Conservation (phyloP, 2,888 invertebrate genomes). For the Athetis lepigone region DNA sequence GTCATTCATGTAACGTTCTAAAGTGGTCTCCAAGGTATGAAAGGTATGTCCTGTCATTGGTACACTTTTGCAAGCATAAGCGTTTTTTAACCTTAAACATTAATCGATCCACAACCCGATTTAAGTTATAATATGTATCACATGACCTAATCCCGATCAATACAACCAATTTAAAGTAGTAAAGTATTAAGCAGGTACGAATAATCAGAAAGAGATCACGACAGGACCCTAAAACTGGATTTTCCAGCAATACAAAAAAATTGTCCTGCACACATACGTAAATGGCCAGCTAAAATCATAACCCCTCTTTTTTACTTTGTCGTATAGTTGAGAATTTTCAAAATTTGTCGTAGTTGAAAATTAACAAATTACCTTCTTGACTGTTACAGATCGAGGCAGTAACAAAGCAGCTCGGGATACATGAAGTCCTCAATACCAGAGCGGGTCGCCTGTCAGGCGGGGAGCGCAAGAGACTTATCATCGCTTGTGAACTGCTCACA, state of each 20-base stretch:
- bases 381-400: slow-evolving; percentile 93
- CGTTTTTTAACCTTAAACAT: neutral
- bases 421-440: slow-evolving; percentile 92
- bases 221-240: too few species aligned
- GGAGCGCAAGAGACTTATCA: slow-evolving; percentile 96
- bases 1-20: neutral
- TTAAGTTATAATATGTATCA: too few species aligned
- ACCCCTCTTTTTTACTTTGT: neutral
- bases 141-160: too few species aligned
- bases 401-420: slow-evolving; percentile 94
- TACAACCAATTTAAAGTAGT: too few species aligned
- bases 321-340: neutral
- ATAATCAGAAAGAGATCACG: too few species aligned
- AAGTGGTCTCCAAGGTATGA: neutral
- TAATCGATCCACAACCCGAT: too few species aligned
- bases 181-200: too few species aligned
- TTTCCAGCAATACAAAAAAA: too few species aligned
- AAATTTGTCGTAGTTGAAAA: neutral
- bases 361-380: neutral
- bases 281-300: neutral
- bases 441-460: slow-evolving; percentile 96
- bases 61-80: neutral
- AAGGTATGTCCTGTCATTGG: neutral
- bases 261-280: too few species aligned
- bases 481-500: slow-evolving; percentile 97